Evolutionary conservation across 2,888 invertebrate genomes (phyloP).

Genomic region (Cephus rjabovi): DNA sequence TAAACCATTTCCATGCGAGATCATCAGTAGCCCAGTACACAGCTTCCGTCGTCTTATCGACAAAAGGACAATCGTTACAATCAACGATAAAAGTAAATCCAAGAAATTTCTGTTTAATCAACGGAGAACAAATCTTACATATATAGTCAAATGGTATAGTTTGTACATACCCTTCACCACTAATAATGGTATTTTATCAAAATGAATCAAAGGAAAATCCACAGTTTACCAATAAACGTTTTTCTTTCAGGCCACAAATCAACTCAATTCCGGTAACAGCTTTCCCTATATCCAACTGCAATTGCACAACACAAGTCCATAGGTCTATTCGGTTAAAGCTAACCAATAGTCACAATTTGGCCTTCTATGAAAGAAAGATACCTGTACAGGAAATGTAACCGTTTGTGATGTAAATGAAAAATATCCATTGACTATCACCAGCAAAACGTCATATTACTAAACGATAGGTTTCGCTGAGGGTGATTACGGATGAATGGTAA

Average conservation of each 20-base stretch:
- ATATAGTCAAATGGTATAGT: background rate
- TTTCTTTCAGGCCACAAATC: background rate
- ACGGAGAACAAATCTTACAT: background rate
- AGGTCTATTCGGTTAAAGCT: background rate
- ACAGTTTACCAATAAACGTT: background rate
- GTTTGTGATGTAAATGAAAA: too few relatives aligned
- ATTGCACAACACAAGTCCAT: background rate
- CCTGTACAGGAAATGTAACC: too few relatives aligned
- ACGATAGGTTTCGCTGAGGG: background rate
- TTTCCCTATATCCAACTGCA: background rate
- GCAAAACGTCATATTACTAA: background rate
- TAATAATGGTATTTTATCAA: too few relatives aligned
- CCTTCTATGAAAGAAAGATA: too few relatives aligned
- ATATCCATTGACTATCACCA: background rate
- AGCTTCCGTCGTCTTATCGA: background rate
- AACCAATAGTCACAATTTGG: background rate
- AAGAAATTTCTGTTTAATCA: background rate
- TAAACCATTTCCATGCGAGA: background rate
- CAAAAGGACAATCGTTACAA: background rate
- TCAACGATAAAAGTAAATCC: background rate
- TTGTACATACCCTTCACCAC: too few relatives aligned
- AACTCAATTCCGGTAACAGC: background rate
- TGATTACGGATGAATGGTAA: too few relatives aligned
- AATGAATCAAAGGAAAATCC: background rate
- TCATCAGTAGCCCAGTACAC: background rate